Conservation (phyloP, 2,797 vertebrate genomes). For the Phataginus tetradactyla region DNA sequence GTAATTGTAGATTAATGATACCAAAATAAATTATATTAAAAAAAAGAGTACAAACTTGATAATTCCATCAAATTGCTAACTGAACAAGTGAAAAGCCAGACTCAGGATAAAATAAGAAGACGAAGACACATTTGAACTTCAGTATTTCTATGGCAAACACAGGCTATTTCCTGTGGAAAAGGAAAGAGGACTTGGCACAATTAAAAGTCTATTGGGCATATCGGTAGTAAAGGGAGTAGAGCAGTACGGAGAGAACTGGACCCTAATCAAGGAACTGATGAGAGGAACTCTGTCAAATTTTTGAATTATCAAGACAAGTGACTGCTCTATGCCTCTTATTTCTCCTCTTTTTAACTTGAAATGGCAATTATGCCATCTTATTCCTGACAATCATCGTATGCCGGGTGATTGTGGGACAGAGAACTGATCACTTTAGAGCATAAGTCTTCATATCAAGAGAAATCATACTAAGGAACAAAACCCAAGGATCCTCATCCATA, state of each 20-base stretch:
- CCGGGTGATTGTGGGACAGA: not conserved
- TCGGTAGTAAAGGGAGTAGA: not conserved
- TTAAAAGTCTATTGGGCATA: not conserved
- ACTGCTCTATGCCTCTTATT: not conserved
- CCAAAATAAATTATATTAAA: no score
- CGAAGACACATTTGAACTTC: no score
- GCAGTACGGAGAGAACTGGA: not conserved
- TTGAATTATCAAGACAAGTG: not conserved
- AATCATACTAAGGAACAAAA: not conserved
- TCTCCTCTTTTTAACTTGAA: not conserved
- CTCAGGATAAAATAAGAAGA: not conserved
- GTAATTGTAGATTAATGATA: no score
- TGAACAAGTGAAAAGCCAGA: not conserved
- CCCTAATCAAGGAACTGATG: not conserved
- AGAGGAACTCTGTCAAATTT: not conserved
- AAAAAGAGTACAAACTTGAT: not conserved
- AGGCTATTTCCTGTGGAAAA: not conserved
- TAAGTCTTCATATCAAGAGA: not conserved
- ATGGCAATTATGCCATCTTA: not conserved
- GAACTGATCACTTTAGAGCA: no score
- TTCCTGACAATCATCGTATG: not conserved
- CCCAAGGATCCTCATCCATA: not conserved
- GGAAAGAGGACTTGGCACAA: not conserved
- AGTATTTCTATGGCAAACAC: not conserved
- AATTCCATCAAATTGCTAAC: not conserved